phyloP scores from a whole-genome alignment of 1,140 invertebrate species.

The Scaptomyza pallida region DNA sequence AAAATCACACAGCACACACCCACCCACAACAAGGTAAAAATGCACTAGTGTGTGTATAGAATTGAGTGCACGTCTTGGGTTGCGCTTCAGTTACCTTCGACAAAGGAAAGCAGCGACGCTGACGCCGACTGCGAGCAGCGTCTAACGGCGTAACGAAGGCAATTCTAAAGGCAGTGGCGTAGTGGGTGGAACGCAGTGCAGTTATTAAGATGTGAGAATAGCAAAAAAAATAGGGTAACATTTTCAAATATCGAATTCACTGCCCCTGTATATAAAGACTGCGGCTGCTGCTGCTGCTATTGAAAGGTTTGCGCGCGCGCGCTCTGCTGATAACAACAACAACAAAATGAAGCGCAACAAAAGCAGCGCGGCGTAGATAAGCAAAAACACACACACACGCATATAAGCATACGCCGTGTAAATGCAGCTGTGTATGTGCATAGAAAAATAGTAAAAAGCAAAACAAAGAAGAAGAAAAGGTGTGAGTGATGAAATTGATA shows the following conservation, averaged over 20 bases:
- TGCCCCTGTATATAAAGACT: not conserved
- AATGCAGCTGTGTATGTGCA: constrained; percentile 25
- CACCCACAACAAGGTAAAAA: constrained; percentile 31
- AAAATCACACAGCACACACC: constrained; percentile 40
- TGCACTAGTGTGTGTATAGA: constrained; percentile 11
- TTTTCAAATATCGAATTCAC: too few species aligned
- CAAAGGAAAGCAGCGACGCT: constrained; percentile 54
- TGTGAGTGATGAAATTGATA: constrained; percentile 55
- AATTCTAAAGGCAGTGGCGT: not conserved
- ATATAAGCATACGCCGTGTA: not conserved
- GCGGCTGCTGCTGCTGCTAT: not conserved
- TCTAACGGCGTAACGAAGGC: constrained; percentile 33
- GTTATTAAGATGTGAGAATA: not conserved
- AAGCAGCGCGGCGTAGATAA: constrained; percentile 69
- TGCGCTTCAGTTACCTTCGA: constrained; percentile 76
- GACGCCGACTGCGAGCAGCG: constrained; percentile 23
- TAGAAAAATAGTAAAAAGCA: constrained; percentile 38
- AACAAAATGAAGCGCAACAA: constrained; percentile 45
- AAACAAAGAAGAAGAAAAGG: constrained; percentile 31
- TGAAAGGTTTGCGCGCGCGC: constrained; percentile 38
- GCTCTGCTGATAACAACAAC: constrained; percentile 57
- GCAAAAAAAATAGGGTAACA: too few species aligned
- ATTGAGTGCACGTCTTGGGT: constrained; percentile 51
- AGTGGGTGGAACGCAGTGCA: not conserved
- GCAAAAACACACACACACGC: constrained; percentile 24